phyloP scores from a whole-genome alignment of 2,797 vertebrate genomes.

The Limosa lapponica region DNA sequence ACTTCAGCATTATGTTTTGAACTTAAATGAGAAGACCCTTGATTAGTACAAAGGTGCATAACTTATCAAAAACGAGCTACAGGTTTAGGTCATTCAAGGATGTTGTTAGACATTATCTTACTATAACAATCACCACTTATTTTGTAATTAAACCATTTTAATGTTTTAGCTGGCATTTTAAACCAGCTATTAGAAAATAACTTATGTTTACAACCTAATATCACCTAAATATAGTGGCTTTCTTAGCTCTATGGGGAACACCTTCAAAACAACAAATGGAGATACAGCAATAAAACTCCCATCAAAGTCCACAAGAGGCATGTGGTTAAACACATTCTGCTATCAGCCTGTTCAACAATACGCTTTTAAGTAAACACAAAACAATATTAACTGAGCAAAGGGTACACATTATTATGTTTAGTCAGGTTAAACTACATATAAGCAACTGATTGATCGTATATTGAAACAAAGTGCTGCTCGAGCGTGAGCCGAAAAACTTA shows the following conservation, averaged over 20 bases:
- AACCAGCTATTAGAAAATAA: neutral
- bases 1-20: neutral
- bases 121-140: neutral
- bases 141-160: neutral
- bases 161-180: neutral
- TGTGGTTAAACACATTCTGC: neutral
- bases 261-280: neutral
- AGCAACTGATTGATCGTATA: neutral
- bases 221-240: neutral
- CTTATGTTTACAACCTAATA: neutral
- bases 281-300: neutral
- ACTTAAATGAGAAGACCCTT: neutral
- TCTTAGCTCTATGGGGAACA: neutral
- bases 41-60: neutral
- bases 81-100: neutral
- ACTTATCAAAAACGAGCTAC: neutral
- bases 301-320: neutral
- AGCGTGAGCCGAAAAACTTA: neutral
- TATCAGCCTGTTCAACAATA: neutral
- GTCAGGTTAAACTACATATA: neutral
- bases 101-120: neutral
- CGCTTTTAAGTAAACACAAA: neutral
- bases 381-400: neutral
- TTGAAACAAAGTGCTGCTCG: neutral
- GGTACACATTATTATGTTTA: neutral